Evolutionary conservation across 2,797 vertebrate species (phyloP).

Genomic region (Sebastiscus tertius): DNA sequence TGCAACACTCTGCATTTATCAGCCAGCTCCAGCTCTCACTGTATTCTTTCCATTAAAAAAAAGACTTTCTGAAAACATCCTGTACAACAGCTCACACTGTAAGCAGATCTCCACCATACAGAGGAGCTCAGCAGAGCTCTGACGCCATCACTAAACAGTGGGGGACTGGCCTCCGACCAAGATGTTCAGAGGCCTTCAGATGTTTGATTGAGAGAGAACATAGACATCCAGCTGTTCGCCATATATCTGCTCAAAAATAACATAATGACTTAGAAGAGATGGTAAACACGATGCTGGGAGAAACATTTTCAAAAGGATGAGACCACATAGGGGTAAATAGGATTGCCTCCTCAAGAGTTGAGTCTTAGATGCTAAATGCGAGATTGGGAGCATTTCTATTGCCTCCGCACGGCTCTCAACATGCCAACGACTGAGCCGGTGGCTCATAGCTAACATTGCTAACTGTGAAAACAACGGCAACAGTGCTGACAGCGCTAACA

Average conservation of each 20-base stretch:
- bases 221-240: constrained; percentile 50
- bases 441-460: neutral
- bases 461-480: neutral
- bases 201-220: constrained; percentile 51
- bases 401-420: neutral
- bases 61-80: constrained; percentile 30
- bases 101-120: constrained; percentile 23
- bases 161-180: constrained; percentile 51
- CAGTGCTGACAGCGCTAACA: neutral
- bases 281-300: constrained; percentile 18
- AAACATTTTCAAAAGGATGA: neutral
- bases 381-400: neutral
- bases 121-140: constrained; percentile 23
- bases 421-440: neutral
- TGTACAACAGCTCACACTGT: constrained; percentile 11
- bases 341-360: neutral
- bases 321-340: neutral
- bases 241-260: constrained; percentile 42
- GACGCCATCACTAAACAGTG: constrained; percentile 44
- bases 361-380: neutral
- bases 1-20: constrained; percentile 54
- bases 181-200: constrained; percentile 40
- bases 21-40: constrained; percentile 43
- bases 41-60: constrained; percentile 37
- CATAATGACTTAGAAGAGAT: constrained; percentile 8